Percentiles rank a stretch among this genome's conserved stretches.
These are phyloP conservation scores for Microtus montanus DNA, from an alignment of 2,113 vertebrate species.

Conservation along the genomic window DNA sequence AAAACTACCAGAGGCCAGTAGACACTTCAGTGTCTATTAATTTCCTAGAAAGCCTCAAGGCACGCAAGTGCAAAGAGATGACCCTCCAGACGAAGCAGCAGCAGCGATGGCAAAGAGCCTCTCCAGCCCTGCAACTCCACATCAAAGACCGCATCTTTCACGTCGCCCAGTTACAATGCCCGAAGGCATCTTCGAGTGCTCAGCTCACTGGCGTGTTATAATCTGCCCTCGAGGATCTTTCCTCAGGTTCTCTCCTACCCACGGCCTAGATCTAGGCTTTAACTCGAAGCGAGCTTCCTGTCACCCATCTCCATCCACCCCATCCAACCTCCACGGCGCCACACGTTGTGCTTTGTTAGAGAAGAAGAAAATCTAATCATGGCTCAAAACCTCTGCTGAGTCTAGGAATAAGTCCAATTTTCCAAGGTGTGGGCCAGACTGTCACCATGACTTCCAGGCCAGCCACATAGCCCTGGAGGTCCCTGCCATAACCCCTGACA, in stretches of 20 bases:
- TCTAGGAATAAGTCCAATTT: conserved; percentile 4
- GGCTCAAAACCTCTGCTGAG: neutral
- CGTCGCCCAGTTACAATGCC: neutral
- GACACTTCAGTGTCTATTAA: neutral
- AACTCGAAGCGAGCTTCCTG: neutral
- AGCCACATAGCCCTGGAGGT: neutral
- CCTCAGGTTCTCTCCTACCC: neutral
- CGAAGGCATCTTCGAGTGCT: neutral
- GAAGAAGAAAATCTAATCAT: neutral
- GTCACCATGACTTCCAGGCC: neutral
- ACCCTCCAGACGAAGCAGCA: neutral
- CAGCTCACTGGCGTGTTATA: neutral
- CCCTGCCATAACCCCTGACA: neutral
- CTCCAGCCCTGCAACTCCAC: too few species aligned
- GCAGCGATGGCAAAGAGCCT: neutral
- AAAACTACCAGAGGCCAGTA: neutral
- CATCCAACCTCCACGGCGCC: neutral
- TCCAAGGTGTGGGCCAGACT: neutral
- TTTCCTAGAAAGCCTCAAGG: conserved; percentile 29
- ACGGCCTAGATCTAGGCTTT: neutral
- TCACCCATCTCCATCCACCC: neutral
- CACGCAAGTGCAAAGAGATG: neutral
- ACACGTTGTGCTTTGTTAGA: neutral
- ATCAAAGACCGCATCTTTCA: neutral
- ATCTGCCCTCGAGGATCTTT: neutral